These are phyloP conservation scores for Meloidogyne exigua DNA, from an alignment of 1,140 invertebrate species.

Conservation along the genomic window DNA sequence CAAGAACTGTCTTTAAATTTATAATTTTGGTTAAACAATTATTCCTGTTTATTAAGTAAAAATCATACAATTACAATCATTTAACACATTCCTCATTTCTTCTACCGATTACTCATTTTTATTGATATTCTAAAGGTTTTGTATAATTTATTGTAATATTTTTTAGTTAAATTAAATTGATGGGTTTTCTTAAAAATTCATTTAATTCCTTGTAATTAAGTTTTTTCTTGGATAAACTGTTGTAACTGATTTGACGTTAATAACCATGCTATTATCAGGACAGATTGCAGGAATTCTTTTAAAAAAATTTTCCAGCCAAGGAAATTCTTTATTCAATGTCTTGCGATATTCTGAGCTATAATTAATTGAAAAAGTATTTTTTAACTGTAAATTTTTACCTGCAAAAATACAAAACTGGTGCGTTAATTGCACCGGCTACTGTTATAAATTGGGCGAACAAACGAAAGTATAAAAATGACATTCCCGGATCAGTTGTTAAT, in stretches of 20 bases:
- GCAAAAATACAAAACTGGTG: conserved; percentile 21
- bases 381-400: not conserved
- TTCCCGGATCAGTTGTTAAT: conserved; percentile 1
- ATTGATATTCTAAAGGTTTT: no score
- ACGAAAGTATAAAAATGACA: conserved; percentile 6
- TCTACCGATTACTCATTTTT: no score
- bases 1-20: no score
- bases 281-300: not conserved
- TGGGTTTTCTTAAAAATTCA: no score
- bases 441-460: conserved; percentile 9
- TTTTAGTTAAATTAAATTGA: no score
- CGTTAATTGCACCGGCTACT: conserved; percentile 11
- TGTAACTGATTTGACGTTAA: not conserved
- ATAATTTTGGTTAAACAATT: no score
- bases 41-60: no score
- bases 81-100: no score
- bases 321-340: not conserved
- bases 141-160: no score
- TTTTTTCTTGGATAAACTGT: not conserved
- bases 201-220: not conserved
- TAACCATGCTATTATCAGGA: not conserved
- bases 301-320: not conserved
- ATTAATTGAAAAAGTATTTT: not conserved
- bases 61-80: no score
- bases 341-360: not conserved